Evolutionary conservation across 2,888 invertebrate genomes (phyloP).

Genomic region (Morpho achilles): DNA sequence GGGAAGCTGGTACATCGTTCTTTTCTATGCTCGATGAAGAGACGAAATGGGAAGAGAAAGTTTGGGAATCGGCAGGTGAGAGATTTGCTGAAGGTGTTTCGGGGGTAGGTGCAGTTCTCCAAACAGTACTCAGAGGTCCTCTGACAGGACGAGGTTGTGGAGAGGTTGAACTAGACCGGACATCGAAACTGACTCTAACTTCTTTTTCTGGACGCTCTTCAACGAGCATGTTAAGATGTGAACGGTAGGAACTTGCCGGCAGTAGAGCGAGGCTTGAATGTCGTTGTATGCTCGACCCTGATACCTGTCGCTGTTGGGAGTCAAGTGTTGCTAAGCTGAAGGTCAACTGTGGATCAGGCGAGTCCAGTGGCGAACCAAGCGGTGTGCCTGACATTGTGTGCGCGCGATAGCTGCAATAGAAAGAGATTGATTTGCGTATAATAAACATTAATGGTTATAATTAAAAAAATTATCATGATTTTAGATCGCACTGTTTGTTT

Average conservation of each 20-base stretch:
- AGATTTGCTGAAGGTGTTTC: slow-evolving; percentile 85
- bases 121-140: slow-evolving; percentile 65
- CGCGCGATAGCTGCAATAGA: slow-evolving; percentile 85
- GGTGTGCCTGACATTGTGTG: slow-evolving; percentile 90
- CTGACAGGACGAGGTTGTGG: slow-evolving; percentile 59
- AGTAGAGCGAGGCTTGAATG: slow-evolving; percentile 69
- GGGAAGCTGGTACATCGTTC: slow-evolving; percentile 69
- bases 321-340: slow-evolving; percentile 81
- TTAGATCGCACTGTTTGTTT: too few species aligned
- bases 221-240: slow-evolving; percentile 71
- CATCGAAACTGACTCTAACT: slow-evolving; percentile 69
- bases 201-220: slow-evolving; percentile 70
- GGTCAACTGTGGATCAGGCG: slow-evolving; percentile 84
- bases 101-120: slow-evolving; percentile 78
- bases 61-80: slow-evolving; percentile 78
- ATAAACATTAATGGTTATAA: too few species aligned
- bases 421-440: not conserved
- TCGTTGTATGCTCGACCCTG: slow-evolving; percentile 73
- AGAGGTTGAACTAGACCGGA: slow-evolving; percentile 56
- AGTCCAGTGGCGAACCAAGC: slow-evolving; percentile 90
- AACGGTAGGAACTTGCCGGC: slow-evolving; percentile 72
- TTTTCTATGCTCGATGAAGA: slow-evolving; percentile 71
- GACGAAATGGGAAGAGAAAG: slow-evolving; percentile 82
- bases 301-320: slow-evolving; percentile 82
- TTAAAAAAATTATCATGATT: too few species aligned